Percentiles rank a stretch among this genome's conserved stretches.
These are phyloP conservation scores for Ctena decussata DNA, from an alignment of 2,888 invertebrate genomes.

Conservation along the genomic window DNA sequence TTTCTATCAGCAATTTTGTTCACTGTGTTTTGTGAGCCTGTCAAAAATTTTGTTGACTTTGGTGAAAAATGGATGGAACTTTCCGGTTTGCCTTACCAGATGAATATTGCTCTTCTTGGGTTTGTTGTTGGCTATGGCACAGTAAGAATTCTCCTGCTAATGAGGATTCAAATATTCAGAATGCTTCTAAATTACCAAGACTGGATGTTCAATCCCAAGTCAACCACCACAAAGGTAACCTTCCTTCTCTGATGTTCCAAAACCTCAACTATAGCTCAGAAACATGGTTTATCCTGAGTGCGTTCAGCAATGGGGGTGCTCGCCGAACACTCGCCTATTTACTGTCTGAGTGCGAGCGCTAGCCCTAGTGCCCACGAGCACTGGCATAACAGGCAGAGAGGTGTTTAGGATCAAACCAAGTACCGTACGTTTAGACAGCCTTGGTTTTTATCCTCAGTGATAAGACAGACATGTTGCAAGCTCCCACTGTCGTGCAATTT, in stretches of 20 bases:
- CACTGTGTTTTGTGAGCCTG: slow-evolving; percentile 70
- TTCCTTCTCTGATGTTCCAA: slow-evolving; percentile 70
- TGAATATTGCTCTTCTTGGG: slow-evolving; percentile 73
- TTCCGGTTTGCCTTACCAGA: slow-evolving; percentile 72
- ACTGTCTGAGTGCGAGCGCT: too few species aligned
- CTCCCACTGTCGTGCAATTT: too few species aligned
- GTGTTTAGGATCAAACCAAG: too few species aligned
- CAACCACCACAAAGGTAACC: slow-evolving; percentile 70
- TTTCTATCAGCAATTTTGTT: slow-evolving; percentile 73
- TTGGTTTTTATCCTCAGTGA: too few species aligned
- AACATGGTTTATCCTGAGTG: too few species aligned
- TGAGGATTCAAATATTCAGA: slow-evolving; percentile 69
- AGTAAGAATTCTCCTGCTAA: slow-evolving; percentile 64
- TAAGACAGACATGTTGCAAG: too few species aligned
- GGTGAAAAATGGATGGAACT: slow-evolving; percentile 77
- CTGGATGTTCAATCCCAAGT: slow-evolving; percentile 74
- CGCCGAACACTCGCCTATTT: too few species aligned
- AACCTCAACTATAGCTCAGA: too few species aligned
- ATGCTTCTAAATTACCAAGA: slow-evolving; percentile 73
- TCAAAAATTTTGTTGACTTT: slow-evolving; percentile 71
- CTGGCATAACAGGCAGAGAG: too few species aligned
- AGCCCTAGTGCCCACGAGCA: too few species aligned
- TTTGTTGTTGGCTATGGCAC: slow-evolving; percentile 74
- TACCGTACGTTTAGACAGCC: too few species aligned
- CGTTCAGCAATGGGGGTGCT: too few species aligned